These are phyloP conservation scores for Atractosteus spatula DNA, from an alignment of 2,113 vertebrate species.

Conservation along the genomic window DNA sequence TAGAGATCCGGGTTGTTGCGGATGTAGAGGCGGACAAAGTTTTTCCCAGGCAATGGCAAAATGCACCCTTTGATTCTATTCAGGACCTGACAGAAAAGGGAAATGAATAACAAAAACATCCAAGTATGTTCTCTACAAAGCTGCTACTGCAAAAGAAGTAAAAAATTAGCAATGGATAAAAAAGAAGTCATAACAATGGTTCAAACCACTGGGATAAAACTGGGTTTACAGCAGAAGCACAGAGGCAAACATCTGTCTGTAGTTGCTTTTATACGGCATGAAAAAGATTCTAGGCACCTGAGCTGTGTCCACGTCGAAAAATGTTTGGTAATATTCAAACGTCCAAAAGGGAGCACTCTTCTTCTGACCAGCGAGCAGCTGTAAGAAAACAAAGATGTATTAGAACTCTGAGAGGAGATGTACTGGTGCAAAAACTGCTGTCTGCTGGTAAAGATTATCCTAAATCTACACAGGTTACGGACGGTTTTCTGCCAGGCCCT, in stretches of 20 bases:
- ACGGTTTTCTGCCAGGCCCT: no score
- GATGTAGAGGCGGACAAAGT: conserved; percentile 86
- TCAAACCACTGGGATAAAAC: no score
- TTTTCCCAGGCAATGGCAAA: conserved; percentile 87
- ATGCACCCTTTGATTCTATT: conserved; percentile 90
- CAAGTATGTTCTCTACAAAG: no score
- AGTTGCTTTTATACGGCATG: no score
- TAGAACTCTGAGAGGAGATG: neutral
- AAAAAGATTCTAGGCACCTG: conserved; percentile 70
- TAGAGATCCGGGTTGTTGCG: conserved; percentile 93
- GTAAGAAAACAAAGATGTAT: conserved; percentile 22
- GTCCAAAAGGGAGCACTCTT: conserved; percentile 93
- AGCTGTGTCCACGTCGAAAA: conserved; percentile 90
- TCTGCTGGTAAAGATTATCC: no score
- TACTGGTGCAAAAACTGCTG: no score
- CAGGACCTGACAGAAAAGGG: conserved; percentile 70
- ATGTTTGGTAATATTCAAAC: conserved; percentile 92
- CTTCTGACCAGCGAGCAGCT: conserved; percentile 88
- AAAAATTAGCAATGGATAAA: no score
- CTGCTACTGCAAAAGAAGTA: no score
- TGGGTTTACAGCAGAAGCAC: no score
- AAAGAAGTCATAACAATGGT: no score
- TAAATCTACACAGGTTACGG: no score
- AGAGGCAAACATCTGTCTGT: neutral
- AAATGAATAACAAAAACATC: no score